Evolutionary conservation across 2,888 invertebrate genomes (phyloP).

Genomic region (Ectemnius cavifrons): DNA sequence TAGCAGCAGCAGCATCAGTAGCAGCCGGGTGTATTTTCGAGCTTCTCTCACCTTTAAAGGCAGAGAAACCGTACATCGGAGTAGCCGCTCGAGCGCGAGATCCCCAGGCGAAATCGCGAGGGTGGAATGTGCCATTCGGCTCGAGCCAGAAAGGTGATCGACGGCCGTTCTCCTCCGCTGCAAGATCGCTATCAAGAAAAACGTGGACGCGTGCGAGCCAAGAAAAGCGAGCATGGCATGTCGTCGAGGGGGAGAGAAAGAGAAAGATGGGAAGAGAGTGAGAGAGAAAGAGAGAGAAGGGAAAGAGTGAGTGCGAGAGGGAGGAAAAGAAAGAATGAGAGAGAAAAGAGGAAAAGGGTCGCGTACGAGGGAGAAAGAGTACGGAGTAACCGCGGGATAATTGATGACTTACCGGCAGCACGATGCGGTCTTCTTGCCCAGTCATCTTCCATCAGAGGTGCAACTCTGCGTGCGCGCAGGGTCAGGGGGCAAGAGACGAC

Average conservation of each 20-base stretch:
- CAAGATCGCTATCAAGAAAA: conserved; percentile 7
- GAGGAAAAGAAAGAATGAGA: conserved; percentile 10
- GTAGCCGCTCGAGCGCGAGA: conserved; percentile 20
- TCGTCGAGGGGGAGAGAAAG: conserved; percentile 14
- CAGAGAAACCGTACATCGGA: conserved; percentile 48
- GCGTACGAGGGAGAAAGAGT: too few relatives aligned
- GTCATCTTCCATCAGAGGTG: conserved; percentile 84
- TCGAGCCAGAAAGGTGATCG: background rate
- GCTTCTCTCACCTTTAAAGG: conserved; percentile 60
- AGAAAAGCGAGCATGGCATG: conserved; percentile 15
- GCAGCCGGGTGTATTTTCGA: conserved; percentile 44
- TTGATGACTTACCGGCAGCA: conserved; percentile 83
- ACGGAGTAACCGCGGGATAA: conserved; percentile 41
- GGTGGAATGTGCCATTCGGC: background rate
- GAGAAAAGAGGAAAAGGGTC: too few relatives aligned
- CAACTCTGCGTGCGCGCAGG: conserved; percentile 79
- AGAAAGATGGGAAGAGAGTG: background rate
- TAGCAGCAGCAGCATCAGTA: background rate
- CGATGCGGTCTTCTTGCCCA: conserved; percentile 83
- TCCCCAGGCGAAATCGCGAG: background rate
- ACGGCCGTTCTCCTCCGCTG: background rate
- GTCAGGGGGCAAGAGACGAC: conserved; percentile 78
- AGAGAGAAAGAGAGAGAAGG: background rate
- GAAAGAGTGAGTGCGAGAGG: background rate
- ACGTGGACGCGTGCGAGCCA: background rate